Base-by-base conservation (phyloP, 2,113 vertebrate genomes). In the Elephantulus edwardii region DNA sequence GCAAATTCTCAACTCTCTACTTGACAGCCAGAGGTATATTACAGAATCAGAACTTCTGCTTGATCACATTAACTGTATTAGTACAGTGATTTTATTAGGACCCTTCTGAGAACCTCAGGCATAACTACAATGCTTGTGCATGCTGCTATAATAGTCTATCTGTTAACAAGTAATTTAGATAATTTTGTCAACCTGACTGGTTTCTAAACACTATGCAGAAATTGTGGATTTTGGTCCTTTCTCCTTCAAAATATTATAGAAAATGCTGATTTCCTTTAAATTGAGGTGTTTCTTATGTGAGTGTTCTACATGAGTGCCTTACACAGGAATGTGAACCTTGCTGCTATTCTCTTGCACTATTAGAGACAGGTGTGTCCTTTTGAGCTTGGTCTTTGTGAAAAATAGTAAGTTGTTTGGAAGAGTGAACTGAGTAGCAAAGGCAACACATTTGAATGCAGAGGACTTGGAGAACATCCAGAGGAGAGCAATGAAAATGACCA, bases 401-500 rank as follows among this genome's bases (percentile, higher is more conserved):
- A 38, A n/a, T n/a, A 66, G 24, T 35, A 81, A 83, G 75, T 85
- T 85, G 12, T 90, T 90, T 62, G 64, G 35, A 54, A 92, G 82
- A 91, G n/a, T 77, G 58, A 92, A 72, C 19, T 88, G 24, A 52
- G 17, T 70, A 58, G 84, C 50, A 88, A 91, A 85, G 94, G 85
- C 62, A 78, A 91, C 72, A 24, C 48, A 86, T 83, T 96, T 79
- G 79, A 90, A 88, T 84, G 79, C n/a, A 17, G 40, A 91, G 50
- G 52, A 86, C 74, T 92, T 96, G 91, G 93, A 95, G 83, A 88
- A 19, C 64, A 30, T 81, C 92, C 81, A 95, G 77, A 86, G 71
- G 24, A 24, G 46, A 83, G 35, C 40, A 82, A 75, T 89, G 74
- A 90, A 96, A 86, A 96, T 94, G 83, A 93, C 94, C 93, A 92